Evolutionary conservation across 2,113 vertebrate species (phyloP), one percentile per base, ranked within the genome.

Genomic region (Propithecus coquereli): DNA sequence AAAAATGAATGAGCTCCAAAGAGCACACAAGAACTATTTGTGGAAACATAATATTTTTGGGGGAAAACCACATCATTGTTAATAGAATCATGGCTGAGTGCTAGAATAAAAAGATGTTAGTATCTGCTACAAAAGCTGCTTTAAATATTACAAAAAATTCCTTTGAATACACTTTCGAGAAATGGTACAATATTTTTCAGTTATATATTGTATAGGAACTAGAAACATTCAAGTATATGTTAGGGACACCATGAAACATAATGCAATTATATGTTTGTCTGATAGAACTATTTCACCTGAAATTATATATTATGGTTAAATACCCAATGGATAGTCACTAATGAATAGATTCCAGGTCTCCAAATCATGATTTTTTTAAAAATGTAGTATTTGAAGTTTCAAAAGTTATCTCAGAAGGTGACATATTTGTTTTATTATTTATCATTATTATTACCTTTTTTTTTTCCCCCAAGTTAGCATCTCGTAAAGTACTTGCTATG

Each of bases 331-430:
- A 71, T 0, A 80, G 0, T 57, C 9, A 76, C 3, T 70, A 37
- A 32, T 93, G 40, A 87, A 66, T 54, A 2, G 0, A 57, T 27
- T 40, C 25, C 32, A 91, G 34, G 0, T 22, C 59, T 85, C 66
- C 89, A 3, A 4, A 73, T 59, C 1, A 18, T 74, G 94, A 90
- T 47, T 40, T 90, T 37, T 47, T 81, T 66, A 18, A 50, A 8
- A 94, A n/a, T 3, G 1, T 10, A 47, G 3, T 66, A 73, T 3
- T 3, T 92, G 63, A 95, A 71, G 6, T 3, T 91, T 91, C 17
- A 43, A 93, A 37, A 66, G 34, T 87, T 81, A 40, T 87, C n/a
- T 96, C 61, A 96, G 50, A 1, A 17, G 27, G 11, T 94, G 81
- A 74, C 0, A 0, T 59, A 47, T 30, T 85, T 81, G 1, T 81